Conservation (phyloP, 2,113 vertebrate species). For the Ciconia maguari region DNA sequence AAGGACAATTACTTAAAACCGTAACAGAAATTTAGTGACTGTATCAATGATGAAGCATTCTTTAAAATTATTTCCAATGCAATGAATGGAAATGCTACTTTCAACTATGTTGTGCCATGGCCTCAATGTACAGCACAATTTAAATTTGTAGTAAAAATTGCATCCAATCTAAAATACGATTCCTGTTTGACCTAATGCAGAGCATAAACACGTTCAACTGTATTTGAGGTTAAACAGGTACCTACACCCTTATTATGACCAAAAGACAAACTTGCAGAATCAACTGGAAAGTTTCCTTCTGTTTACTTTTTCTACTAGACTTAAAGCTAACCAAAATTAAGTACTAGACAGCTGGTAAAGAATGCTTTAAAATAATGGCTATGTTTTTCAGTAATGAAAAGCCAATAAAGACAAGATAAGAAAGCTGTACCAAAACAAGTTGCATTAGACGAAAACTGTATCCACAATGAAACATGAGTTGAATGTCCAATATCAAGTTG, state of each 20-base stretch:
- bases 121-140: background rate
- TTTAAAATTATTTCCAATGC: background rate
- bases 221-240: background rate
- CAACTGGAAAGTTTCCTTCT: background rate
- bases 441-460: background rate
- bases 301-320: background rate
- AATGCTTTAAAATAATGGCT: background rate
- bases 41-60: background rate
- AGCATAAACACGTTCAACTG: background rate
- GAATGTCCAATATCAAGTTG: rapidly evolving
- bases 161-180: background rate
- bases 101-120: background rate
- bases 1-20: background rate
- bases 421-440: background rate
- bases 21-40: background rate
- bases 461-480: background rate
- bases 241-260: background rate
- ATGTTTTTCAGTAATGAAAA: background rate
- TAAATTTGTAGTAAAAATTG: background rate
- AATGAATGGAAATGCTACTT: background rate
- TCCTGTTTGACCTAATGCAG: background rate
- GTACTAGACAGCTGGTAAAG: background rate
- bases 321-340: background rate
- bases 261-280: background rate
- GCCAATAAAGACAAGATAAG: background rate